A percentile compares a stretch with the other conserved stretches of the same genome.
Conservation (phyloP, 2,797 vertebrate genomes). For the Sardinella longiceps region DNA sequence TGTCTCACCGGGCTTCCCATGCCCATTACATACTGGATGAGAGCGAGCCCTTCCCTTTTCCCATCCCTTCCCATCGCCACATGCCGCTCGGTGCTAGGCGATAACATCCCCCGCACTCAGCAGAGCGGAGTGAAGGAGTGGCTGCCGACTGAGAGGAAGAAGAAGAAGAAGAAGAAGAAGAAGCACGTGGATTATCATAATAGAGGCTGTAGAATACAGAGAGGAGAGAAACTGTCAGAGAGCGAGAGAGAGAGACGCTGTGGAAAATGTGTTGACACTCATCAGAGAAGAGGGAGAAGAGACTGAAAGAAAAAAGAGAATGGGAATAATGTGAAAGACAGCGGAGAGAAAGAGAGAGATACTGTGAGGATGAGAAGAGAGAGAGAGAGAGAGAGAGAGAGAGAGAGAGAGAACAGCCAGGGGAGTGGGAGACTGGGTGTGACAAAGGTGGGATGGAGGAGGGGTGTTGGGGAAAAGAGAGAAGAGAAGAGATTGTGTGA, state of each 20-base stretch:
- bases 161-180: no score
- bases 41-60: not conserved
- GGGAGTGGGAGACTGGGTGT: not conserved
- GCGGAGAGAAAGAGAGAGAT: not conserved
- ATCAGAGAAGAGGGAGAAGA: slow-evolving; percentile 10
- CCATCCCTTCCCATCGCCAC: not conserved
- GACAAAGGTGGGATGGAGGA: not conserved
- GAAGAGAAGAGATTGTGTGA: not conserved
- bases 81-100: no score
- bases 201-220: not conserved
- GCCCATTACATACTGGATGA: not conserved
- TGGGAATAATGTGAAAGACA: not conserved
- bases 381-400: not conserved
- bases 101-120: not conserved
- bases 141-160: not conserved
- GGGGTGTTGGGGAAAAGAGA: no score
- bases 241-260: not conserved
- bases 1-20: not conserved
- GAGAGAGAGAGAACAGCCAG: not conserved
- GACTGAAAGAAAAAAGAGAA: not conserved
- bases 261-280: not conserved
- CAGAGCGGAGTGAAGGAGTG: not conserved
- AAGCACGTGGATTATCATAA: not conserved
- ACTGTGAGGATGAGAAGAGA: not conserved
- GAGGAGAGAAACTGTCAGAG: not conserved